Percentiles rank a stretch among this genome's conserved stretches.
These are phyloP conservation scores for Cinclus mexicanus DNA, from an alignment of 2,113 vertebrate species.

Conservation along the genomic window DNA sequence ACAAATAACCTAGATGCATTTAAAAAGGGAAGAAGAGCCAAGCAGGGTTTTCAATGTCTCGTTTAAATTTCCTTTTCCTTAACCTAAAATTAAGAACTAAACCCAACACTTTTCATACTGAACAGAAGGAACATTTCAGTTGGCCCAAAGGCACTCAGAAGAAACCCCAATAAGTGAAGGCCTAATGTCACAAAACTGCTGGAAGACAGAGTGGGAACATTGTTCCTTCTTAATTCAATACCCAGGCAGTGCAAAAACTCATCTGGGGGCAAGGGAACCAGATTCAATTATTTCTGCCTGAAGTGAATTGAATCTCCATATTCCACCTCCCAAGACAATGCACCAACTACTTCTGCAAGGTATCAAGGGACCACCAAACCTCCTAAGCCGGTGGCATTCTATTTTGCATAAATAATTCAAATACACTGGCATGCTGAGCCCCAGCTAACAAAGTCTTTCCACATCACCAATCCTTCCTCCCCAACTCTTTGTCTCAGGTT, in stretches of 20 bases:
- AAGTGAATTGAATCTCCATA: neutral
- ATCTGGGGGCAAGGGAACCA: neutral
- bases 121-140: neutral
- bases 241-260: neutral
- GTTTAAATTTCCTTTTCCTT: neutral
- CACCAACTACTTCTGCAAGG: neutral
- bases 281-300: neutral
- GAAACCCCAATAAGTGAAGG: neutral
- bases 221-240: neutral
- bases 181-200: neutral
- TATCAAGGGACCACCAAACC: neutral
- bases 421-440: neutral
- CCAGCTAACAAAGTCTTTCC: neutral
- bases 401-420: slow-evolving; percentile 37
- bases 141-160: neutral
- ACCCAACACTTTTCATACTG: neutral
- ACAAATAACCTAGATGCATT: neutral
- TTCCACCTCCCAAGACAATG: neutral
- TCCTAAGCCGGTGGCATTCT: neutral
- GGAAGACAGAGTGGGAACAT: neutral
- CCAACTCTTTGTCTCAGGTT: neutral
- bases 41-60: neutral
- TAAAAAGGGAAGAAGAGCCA: neutral
- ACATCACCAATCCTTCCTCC: neutral
- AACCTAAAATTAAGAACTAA: neutral